phyloP scores from a whole-genome alignment of 2,113 vertebrate species.

The Austrofundulus limnaeus region DNA sequence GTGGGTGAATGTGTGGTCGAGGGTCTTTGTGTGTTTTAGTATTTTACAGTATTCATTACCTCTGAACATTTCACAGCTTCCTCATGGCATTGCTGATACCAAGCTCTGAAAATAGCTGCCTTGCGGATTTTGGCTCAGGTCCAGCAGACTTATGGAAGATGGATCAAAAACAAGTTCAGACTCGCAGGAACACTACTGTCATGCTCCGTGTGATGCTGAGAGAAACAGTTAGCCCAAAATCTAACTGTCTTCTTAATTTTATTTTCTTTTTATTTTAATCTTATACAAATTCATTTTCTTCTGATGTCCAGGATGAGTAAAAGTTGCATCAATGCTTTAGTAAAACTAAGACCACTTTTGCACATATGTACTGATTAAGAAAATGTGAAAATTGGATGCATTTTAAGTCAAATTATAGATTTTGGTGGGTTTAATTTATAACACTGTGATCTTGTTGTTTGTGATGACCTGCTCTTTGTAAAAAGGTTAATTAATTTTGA shows the following conservation, averaged over 20 bases:
- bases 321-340: conserved; percentile 14
- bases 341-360: conserved; percentile 52
- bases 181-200: conserved; percentile 25
- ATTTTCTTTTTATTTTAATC: not conserved
- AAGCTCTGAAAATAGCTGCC: conserved; percentile 31
- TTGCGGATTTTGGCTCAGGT: conserved; percentile 11
- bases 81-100: conserved; percentile 1
- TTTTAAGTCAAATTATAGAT: conserved; percentile 50
- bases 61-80: conserved; percentile 20
- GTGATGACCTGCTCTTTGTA: conserved; percentile 38
- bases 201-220: not conserved
- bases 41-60: conserved; percentile 25
- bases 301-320: conserved; percentile 2
- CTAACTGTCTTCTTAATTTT: not conserved
- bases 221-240: not conserved
- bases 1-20: not conserved
- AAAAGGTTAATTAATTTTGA: conserved; percentile 51
- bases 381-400: conserved; percentile 53
- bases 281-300: conserved; percentile 9
- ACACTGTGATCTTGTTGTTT: conserved; percentile 16
- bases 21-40: conserved; percentile 8
- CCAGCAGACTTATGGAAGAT: not conserved
- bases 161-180: conserved; percentile 6
- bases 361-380: conserved; percentile 66
- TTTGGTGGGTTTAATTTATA: conserved; percentile 69